Base-by-base conservation (phyloP, 2,888 invertebrate genomes). In the Smittia aterrima region DNA sequence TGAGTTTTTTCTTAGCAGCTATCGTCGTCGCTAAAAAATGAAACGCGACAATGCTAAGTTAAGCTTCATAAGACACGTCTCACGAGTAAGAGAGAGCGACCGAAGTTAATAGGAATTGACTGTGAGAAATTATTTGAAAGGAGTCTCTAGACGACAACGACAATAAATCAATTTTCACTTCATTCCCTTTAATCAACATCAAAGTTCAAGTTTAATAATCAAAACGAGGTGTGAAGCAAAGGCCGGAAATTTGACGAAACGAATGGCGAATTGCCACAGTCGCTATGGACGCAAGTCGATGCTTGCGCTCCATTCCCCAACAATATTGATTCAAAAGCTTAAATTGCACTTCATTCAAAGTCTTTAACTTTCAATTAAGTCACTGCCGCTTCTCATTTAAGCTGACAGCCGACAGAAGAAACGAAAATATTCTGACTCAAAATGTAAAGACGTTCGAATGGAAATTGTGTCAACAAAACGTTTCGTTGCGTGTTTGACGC, bases 91-190 rank as follows among this genome's bases (percentile, higher is more conserved):
- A 58, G 18, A 22, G 18, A 58, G 13, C 11, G 16, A 9, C 3
- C 20, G n/a, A 6, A 58, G 58, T 58, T 2, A 9, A 47, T 47
- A n/a, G 13, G 18, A 64, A 64, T 64, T 25, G 64, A 64, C 25
- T 64, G 64, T 64, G 64, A 27, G 64, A 64, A 64, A 64, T 22
- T 58, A 25, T 64, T 64, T 24, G 25, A 27, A 64, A 3, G 3
- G 27, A 64, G n/a, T 64, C 4, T 25, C n/a, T 3, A 18, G 22
- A 58, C 4, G 18, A 6, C 3, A 7, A 18, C 58, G 58, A 58
- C 20, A 58, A 58, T 58, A 58, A 58, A 58, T 58, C 58, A 58
- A 58, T 64, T 64, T 64, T 64, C 58, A n/a, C 64, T 13, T 64
- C 22, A 27, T 4, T 16, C 13, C 3, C 13, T 53, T n/a, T 11